Evolutionary conservation across 2,113 vertebrate genomes (phyloP).

Genomic region (Cariama cristata): DNA sequence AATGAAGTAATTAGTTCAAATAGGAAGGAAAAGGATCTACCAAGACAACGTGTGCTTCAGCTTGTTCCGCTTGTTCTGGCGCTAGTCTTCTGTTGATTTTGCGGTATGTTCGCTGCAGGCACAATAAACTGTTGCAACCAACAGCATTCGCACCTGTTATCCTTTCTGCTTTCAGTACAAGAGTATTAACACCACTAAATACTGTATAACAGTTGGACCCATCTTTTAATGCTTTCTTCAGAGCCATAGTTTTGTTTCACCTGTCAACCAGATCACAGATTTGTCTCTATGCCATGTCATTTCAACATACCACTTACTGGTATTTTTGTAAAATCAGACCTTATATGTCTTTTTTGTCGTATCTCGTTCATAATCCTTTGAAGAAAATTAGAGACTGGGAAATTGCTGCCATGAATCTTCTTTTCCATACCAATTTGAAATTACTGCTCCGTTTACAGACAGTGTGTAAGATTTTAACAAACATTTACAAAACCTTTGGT

Average conservation of each 20-base stretch:
- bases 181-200: neutral
- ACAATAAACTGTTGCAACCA: neutral
- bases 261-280: neutral
- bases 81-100: neutral
- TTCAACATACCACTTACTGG: neutral
- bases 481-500: neutral
- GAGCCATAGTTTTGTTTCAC: neutral
- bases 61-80: neutral
- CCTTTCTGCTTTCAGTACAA: neutral
- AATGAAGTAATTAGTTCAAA: neutral
- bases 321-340: neutral
- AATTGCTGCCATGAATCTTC: neutral
- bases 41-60: neutral
- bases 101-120: neutral
- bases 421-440: neutral
- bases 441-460: neutral
- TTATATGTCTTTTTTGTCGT: neutral
- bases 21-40: conserved; percentile 18
- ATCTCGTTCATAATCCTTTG: neutral
- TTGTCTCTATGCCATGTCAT: neutral
- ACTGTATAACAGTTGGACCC: neutral
- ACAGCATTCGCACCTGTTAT: neutral
- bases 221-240: neutral
- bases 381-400: neutral
- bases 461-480: neutral